phyloP scores from a whole-genome alignment of 1,140 invertebrate genomes.

The Neodiprion pinetum region DNA sequence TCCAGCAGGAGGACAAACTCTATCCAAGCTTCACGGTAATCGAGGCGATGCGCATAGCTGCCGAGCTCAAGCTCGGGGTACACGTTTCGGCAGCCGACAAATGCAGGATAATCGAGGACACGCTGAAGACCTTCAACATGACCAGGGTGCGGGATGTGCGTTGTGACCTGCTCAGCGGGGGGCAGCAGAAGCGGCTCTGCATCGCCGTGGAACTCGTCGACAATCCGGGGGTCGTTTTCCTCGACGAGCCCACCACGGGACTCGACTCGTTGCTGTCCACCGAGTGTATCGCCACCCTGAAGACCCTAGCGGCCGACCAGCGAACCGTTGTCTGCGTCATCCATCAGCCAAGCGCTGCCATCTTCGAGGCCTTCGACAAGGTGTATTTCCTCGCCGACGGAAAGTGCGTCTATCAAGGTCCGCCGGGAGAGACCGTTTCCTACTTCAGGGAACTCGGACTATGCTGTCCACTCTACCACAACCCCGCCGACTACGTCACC shows the following conservation, averaged over 20 bases:
- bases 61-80: constrained; percentile 51
- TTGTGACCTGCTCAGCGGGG: constrained; percentile 73
- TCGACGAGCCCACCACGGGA: constrained; percentile 74
- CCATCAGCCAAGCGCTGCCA: constrained; percentile 75
- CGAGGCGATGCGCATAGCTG: constrained; percentile 75
- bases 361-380: constrained; percentile 84
- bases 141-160: constrained; percentile 71
- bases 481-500: constrained; percentile 77
- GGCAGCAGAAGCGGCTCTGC: constrained; percentile 80
- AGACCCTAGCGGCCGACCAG: constrained; percentile 67
- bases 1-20: constrained; percentile 85
- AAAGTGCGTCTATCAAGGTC: constrained; percentile 79
- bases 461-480: constrained; percentile 80
- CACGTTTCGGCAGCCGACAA: constrained; percentile 33
- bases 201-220: constrained; percentile 86
- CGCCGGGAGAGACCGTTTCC: constrained; percentile 69
- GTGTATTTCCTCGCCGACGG: constrained; percentile 73
- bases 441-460: constrained; percentile 72
- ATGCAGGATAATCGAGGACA: constrained; percentile 52
- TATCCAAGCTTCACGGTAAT: constrained; percentile 78
- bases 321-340: constrained; percentile 78
- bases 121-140: constrained; percentile 66
- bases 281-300: constrained; percentile 77
- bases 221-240: constrained; percentile 79
- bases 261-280: constrained; percentile 81